Evolutionary conservation across 2,888 invertebrate genomes (phyloP), one percentile per base, ranked within the genome.

Genomic region (Cataglyphis livida): DNA sequence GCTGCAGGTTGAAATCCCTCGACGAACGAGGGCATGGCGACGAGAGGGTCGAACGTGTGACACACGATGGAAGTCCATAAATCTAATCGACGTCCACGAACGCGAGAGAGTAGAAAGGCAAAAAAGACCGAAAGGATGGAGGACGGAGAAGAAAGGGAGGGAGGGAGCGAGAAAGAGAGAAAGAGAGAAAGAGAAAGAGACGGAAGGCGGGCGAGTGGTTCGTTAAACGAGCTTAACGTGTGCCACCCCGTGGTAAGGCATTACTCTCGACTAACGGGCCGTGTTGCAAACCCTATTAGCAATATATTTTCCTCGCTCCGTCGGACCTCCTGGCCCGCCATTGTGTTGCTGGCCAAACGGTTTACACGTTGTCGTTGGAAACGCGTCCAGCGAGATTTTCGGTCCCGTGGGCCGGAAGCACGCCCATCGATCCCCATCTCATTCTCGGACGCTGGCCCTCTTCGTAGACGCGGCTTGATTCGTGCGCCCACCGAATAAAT

Each of bases 281-380:
- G 90, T 92, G 91, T 90, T 91, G 91, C 91, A 90, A 89, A 91
- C 91, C 92, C 93, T 93, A 93, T 93, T 93, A 92, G 93, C 93
- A 93, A 93, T 93, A 93, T 93, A 93, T 93, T 92, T 93, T 91
- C 91, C 91, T 86, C 91, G 90, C 81, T 88, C 88, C 90, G 85
- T 81, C 88, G 88, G 89, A 88, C 89, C 91, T 86, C 54, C 88
- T 82, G 85, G 87, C 81, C 85, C 84, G 78, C 88, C 83, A 86
- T 83, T 83, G 83, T 78, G 78, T 85, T 85, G 75, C 81, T 85
- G 87, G 85, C 86, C 90, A 85, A 89, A 88, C 88, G 88, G 91
- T 90, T 91, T 91, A 87, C 89, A 90, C 90, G 86, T 90, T 92
- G 90, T 90, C 91, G 89, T 90, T 88, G 85, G 76, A 87, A 88